Evolutionary conservation across 2,888 invertebrate species (phyloP).

Genomic region (Argynnis bischoffii): DNA sequence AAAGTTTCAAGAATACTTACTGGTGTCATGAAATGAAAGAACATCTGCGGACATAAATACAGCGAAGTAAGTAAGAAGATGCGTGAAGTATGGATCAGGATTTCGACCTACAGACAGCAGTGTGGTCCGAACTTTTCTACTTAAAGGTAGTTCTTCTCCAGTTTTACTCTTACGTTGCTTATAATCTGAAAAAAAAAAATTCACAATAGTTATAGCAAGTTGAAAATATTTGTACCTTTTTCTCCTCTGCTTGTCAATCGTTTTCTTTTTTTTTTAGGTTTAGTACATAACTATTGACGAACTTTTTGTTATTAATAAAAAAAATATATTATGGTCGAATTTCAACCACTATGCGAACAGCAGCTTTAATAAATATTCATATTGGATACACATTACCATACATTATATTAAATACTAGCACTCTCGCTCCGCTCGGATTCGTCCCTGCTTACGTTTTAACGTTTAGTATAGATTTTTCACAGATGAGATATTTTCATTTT

Average conservation of each 20-base stretch:
- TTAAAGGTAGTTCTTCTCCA: constrained; percentile 31
- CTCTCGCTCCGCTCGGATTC: no score
- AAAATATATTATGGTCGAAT: background rate
- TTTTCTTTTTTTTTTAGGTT: no score
- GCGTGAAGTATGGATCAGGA: constrained; percentile 43
- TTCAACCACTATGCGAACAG: background rate
- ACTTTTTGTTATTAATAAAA: no score
- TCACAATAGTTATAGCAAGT: no score
- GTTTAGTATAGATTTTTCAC: no score
- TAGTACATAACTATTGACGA: no score
- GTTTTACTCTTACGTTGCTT: background rate
- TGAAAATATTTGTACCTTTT: no score
- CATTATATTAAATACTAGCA: no score
- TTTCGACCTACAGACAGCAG: constrained; percentile 42
- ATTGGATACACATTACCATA: background rate
- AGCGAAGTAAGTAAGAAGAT: constrained; percentile 44
- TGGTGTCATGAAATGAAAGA: constrained; percentile 47
- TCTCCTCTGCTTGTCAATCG: no score
- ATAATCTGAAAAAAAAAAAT: background rate
- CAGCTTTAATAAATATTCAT: background rate
- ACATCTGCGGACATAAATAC: constrained; percentile 47
- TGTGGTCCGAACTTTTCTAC: constrained; percentile 43
- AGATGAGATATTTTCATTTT: no score
- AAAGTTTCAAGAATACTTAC: constrained; percentile 36
- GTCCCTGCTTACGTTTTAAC: no score